These are phyloP conservation scores for Salvator merianae DNA, from an alignment of 2,113 vertebrate genomes.

Conservation along the genomic window DNA sequence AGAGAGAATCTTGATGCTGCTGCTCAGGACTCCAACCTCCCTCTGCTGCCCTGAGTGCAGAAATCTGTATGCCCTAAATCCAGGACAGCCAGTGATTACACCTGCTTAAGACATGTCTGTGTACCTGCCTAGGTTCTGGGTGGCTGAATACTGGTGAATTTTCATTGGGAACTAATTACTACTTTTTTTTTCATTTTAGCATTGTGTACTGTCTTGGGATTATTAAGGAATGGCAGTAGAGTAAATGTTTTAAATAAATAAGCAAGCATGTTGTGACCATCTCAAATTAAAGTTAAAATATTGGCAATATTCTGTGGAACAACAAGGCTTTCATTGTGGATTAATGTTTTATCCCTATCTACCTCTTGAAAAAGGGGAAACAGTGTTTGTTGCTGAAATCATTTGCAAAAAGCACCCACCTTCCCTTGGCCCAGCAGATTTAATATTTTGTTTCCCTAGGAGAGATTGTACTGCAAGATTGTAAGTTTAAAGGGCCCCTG, in stretches of 20 bases:
- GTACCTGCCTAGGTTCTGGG: too few relatives aligned
- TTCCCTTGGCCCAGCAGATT: not conserved
- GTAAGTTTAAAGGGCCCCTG: not conserved
- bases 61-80: too few relatives aligned
- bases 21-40: too few relatives aligned
- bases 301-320: not conserved
- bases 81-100: too few relatives aligned
- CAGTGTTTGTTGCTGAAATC: not conserved
- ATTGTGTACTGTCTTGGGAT: too few relatives aligned
- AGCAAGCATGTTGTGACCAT: not conserved
- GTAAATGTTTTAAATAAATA: not conserved
- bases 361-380: not conserved
- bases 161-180: too few relatives aligned
- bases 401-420: not conserved
- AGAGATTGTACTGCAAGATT: rapidly evolving
- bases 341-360: not conserved
- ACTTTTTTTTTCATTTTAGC: too few relatives aligned
- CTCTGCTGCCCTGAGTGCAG: too few relatives aligned
- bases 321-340: not conserved
- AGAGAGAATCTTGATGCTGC: too few relatives aligned
- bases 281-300: not conserved
- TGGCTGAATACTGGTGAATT: too few relatives aligned
- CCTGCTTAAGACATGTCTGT: too few relatives aligned
- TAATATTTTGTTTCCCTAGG: not conserved
- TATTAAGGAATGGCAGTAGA: not conserved